These are phyloP conservation scores for Urocolius indicus DNA, from an alignment of 2,113 vertebrate species.

Conservation along the genomic window DNA sequence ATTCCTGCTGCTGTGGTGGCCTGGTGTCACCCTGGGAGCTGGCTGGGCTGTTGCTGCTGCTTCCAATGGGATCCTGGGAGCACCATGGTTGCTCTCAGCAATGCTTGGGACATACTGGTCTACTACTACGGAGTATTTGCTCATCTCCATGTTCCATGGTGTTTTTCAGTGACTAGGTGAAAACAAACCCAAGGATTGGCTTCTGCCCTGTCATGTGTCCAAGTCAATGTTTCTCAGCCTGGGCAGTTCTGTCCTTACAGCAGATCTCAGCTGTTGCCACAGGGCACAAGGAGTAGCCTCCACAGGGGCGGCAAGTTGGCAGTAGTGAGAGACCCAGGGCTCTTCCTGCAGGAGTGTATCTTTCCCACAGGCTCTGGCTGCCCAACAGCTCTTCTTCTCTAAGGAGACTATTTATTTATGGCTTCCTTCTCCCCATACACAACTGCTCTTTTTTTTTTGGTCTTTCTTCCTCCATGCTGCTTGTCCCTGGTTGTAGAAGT, in stretches of 20 bases:
- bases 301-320: accelerated
- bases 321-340: neutral
- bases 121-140: neutral
- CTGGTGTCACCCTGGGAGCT: neutral
- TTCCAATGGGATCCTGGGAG: accelerated
- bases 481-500: neutral
- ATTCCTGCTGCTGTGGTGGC: neutral
- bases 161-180: neutral
- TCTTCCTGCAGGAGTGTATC: neutral
- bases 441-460: neutral
- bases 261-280: neutral
- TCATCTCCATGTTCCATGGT: neutral
- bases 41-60: neutral
- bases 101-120: neutral
- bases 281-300: neutral
- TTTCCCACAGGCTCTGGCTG: neutral
- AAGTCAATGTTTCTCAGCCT: neutral
- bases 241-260: accelerated
- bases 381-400: neutral
- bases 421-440: neutral
- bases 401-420: neutral
- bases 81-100: neutral
- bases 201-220: neutral
- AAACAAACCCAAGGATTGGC: neutral
- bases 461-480: neutral